Conservation (phyloP, 2,797 vertebrate genomes). For the Sylvilagus floridanus region DNA sequence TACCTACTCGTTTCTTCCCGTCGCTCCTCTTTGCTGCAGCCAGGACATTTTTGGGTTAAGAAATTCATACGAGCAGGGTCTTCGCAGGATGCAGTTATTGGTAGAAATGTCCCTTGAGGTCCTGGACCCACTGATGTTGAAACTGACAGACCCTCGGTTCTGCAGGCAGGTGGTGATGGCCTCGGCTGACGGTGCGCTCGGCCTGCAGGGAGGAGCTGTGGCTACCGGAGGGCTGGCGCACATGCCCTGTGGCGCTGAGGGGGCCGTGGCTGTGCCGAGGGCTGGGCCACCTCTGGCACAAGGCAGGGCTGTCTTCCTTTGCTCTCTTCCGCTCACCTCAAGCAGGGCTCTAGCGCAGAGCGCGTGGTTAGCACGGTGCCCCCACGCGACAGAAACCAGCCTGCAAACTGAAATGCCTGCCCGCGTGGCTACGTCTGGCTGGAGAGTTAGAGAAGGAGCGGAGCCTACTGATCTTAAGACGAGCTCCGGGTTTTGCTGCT, state of each 20-base stretch:
- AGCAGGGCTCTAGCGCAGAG: too few species aligned
- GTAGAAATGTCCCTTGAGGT: background rate
- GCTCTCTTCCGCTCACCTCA: background rate
- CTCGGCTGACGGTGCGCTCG: too few species aligned
- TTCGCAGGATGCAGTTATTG: too few species aligned
- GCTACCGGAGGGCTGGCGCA: background rate
- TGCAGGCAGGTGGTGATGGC: too few species aligned
- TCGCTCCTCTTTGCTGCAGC: background rate
- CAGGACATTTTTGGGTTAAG: background rate
- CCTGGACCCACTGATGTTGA: too few species aligned
- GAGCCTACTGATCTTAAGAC: background rate
- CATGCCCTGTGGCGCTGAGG: background rate
- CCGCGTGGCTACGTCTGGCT: background rate
- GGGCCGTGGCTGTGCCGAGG: background rate
- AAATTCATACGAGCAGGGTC: background rate
- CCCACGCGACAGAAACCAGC: background rate
- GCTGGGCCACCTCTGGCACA: background rate
- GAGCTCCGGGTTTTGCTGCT: background rate
- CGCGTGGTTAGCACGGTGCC: accelerated
- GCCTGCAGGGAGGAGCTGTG: background rate
- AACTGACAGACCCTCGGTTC: too few species aligned
- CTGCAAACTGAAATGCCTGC: too few species aligned
- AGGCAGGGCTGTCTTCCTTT: background rate
- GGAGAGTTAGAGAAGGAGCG: too few species aligned
- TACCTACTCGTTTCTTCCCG: accelerated